Evolutionary conservation across 2,888 invertebrate genomes (phyloP).

Genomic region (Tipula lateralis): DNA sequence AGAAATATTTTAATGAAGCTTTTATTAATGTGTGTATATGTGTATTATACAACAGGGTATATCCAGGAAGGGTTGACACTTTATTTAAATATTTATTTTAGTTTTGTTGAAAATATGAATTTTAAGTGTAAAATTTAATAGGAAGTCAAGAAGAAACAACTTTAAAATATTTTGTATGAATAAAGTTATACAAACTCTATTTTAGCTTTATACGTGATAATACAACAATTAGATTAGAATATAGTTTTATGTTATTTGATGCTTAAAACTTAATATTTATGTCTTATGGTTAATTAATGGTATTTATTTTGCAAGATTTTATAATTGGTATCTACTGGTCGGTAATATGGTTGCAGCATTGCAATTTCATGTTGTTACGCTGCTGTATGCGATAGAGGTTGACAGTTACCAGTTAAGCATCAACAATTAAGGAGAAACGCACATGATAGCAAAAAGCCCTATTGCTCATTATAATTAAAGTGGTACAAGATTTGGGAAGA

Average conservation of each 20-base stretch:
- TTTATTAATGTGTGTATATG: not conserved
- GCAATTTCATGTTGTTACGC: no score
- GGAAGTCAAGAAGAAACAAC: not conserved
- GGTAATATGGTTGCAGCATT: no score
- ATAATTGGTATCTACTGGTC: no score
- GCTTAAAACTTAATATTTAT: no score
- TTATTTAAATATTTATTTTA: not conserved
- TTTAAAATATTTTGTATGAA: not conserved
- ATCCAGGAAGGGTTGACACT: not conserved
- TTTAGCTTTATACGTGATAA: not conserved
- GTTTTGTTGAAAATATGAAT: not conserved
- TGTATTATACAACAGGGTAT: not conserved
- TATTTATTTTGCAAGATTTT: no score
- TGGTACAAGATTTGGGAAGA: no score
- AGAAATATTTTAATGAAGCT: not conserved
- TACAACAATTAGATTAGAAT: not conserved
- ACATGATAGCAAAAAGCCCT: no score
- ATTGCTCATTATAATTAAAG: no score
- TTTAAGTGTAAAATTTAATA: conserved; percentile 1
- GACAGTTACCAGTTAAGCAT: no score
- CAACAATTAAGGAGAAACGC: no score
- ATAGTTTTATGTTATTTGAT: not conserved
- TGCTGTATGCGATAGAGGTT: no score
- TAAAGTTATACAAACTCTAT: not conserved
- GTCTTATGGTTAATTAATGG: no score